Conservation (phyloP, 2,888 invertebrate genomes). For the Hydrotaea cyrtoneurina region DNA sequence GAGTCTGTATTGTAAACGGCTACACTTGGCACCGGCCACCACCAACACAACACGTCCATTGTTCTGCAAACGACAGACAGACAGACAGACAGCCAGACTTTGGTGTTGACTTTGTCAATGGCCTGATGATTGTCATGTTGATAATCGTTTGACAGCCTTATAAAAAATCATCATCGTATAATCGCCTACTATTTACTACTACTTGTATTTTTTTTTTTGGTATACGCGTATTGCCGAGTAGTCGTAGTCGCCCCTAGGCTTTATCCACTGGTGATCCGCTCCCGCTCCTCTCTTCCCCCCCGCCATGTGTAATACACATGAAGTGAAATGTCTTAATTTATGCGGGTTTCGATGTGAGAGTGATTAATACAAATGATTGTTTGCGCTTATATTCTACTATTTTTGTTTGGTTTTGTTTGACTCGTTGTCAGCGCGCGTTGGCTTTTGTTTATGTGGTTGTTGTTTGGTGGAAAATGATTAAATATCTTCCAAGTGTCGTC, state of each 20-base stretch:
- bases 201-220: neutral
- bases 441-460: neutral
- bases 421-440: neutral
- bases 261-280: neutral
- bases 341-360: constrained; percentile 59
- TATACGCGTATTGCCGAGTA: no score
- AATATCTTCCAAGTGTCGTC: constrained; percentile 23
- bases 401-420: no score
- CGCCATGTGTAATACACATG: neutral
- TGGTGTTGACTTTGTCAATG: constrained; percentile 61
- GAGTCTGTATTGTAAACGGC: constrained; percentile 25
- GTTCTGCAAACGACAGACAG: neutral
- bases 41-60: neutral
- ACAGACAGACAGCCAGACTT: neutral
- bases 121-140: constrained; percentile 58
- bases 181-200: constrained; percentile 35
- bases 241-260: neutral
- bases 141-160: constrained; percentile 58
- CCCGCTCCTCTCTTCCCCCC: neutral
- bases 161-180: constrained; percentile 36
- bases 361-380: constrained; percentile 64
- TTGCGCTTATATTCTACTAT: constrained; percentile 45
- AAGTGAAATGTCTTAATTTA: constrained; percentile 61
- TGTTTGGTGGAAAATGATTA: constrained; percentile 31
- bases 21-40: no score